A percentile compares a stretch with the other conserved stretches of the same genome.
phyloP scores from a whole-genome alignment of 2,888 invertebrate genomes.

The Acanthopleura granulata region DNA sequence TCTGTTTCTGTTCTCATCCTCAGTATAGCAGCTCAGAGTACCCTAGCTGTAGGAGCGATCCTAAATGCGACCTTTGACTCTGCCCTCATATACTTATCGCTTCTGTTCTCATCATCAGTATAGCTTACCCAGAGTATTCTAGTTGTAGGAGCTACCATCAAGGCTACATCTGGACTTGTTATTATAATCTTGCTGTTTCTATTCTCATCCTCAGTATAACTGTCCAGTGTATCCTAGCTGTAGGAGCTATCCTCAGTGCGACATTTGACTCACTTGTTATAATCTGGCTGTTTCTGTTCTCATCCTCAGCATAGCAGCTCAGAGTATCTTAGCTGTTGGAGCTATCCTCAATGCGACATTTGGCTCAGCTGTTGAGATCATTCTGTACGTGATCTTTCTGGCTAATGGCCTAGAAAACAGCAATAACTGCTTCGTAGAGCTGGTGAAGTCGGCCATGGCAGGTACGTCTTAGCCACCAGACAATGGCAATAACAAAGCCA shows the following conservation, averaged over 20 bases:
- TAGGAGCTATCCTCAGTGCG: too few species aligned
- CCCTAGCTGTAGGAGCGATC: too few species aligned
- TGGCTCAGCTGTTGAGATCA: slow-evolving; percentile 61
- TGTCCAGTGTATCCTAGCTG: too few species aligned
- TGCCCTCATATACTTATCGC: too few species aligned
- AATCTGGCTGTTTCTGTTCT: slow-evolving; percentile 36
- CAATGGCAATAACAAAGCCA: too few species aligned
- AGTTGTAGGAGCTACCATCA: slow-evolving; percentile 63
- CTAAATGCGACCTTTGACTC: too few species aligned
- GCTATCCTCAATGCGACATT: slow-evolving; percentile 64
- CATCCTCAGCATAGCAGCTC: slow-evolving; percentile 62
- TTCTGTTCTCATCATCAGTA: slow-evolving; percentile 55
- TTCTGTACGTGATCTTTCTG: slow-evolving; percentile 58
- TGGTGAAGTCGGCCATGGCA: slow-evolving; percentile 60
- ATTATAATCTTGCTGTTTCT: slow-evolving; percentile 60
- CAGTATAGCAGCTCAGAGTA: too few species aligned
- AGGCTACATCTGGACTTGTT: slow-evolving; percentile 61
- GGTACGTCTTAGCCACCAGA: slow-evolving; percentile 37
- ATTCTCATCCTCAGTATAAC: too few species aligned
- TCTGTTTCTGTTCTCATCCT: too few species aligned
- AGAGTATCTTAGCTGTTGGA: slow-evolving; percentile 63
- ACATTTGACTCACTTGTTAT: too few species aligned
- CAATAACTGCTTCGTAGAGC: slow-evolving; percentile 52
- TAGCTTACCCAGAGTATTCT: slow-evolving; percentile 65
- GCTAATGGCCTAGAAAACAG: slow-evolving; percentile 39